Percentiles rank a stretch among this genome's conserved stretches.
phyloP scores from a whole-genome alignment of 2,888 invertebrate genomes.

The Nysson spinosus region DNA sequence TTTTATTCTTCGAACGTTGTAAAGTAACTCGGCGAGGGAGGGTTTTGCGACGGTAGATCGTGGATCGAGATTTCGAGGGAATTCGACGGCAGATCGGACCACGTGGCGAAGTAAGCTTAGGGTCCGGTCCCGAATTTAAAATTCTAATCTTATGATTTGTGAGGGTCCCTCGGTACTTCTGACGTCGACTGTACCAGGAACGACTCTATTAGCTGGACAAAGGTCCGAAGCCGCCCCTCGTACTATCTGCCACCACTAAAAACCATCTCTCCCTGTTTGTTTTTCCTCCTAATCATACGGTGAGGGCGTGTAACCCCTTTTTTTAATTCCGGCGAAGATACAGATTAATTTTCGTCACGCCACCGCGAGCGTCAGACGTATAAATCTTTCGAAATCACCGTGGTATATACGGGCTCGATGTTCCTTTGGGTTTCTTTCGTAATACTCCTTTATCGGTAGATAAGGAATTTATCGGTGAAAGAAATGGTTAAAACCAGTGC shows the following conservation, averaged over 20 bases:
- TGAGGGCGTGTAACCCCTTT: not conserved
- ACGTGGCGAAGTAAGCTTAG: constrained; percentile 50
- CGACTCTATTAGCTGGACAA: constrained; percentile 75
- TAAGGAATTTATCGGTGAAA: not conserved
- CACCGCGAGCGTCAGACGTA: not conserved
- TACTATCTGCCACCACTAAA: constrained; percentile 16
- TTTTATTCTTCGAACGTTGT: constrained; percentile 57
- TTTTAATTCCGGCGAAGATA: not conserved
- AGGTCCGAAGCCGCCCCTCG: constrained; percentile 63
- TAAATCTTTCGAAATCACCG: too few species aligned
- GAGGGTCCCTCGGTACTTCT: constrained; percentile 64
- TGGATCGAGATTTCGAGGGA: constrained; percentile 72
- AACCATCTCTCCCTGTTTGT: constrained; percentile 45
- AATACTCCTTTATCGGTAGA: not conserved
- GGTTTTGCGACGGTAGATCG: constrained; percentile 66
- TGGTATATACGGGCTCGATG: too few species aligned
- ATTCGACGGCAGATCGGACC: constrained; percentile 64
- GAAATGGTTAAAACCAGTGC: too few species aligned
- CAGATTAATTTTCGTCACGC: not conserved
- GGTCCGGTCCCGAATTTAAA: constrained; percentile 70
- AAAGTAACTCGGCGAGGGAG: constrained; percentile 46
- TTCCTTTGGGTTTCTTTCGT: not conserved
- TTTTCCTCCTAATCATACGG: constrained; percentile 52
- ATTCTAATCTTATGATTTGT: constrained; percentile 77
- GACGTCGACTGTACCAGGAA: constrained; percentile 71